Base-by-base conservation (phyloP, 2,888 invertebrate genomes). In the Dasypolia templi region DNA sequence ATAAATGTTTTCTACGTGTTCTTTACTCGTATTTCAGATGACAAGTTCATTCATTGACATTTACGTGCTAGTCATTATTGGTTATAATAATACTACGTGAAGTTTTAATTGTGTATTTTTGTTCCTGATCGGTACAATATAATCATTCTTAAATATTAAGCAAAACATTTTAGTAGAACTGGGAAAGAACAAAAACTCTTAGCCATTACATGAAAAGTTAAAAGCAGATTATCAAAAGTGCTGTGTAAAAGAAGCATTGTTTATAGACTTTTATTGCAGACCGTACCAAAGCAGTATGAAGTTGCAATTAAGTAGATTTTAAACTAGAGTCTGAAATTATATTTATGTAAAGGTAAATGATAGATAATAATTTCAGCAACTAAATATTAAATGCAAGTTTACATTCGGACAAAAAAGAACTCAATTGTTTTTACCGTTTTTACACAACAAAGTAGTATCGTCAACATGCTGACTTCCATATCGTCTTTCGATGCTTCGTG, bases 401-500 rank as follows among this genome's bases (percentile, higher is more conserved):
- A 19, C 14, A 35, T 46, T 49, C 9, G 3, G 26, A 17, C 12
- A 32, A 19, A n/a, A n/a, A 0, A 11, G 3, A 39, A 9, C 14
- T 32, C 0, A 7, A 29, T 19, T n/a, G n/a, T n/a, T 42, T 32
- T 14, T 11, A 22, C 26, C 35, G 14, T 32, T 42, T 11, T 32
- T 11, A 32, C n/a, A 53, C 19, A 42, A 7, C 19, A 5, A 42
- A 42, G n/a, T 19, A 42, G 19, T 59, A 17, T 19, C 3, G 6
- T 51, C 7, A 42, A 42, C 49, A 26, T 51, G 22, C 4, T 55
- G 3, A 4, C 29, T 62, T 9, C 53, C 29, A n/a, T 53, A 56
- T 51, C 44, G 55, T n/a, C 17, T 77, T 65, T 72, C 59, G 7
- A 12, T 49, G 63, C 35, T 59, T 68, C n/a, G 35, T 46, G 68